Conservation (phyloP, 2,797 vertebrate species). For the Enteromius radiatus region DNA sequence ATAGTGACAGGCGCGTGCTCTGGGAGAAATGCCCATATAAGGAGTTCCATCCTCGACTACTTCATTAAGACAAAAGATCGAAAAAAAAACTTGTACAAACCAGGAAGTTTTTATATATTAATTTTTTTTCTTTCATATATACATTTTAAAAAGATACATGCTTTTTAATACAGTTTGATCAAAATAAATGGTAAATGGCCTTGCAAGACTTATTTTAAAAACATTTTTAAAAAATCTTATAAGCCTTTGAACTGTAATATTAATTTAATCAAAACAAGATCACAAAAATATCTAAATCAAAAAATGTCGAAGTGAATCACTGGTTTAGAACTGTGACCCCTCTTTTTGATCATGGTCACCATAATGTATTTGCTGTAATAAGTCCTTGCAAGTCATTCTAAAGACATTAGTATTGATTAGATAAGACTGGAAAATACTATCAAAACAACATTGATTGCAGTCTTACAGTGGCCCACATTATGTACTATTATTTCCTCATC, state of each 20-base stretch:
- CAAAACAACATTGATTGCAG: slow-evolving; percentile 38
- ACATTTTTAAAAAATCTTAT: too few relatives aligned
- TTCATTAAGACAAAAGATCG: too few relatives aligned
- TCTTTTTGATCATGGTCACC: slow-evolving; percentile 32
- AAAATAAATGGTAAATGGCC: too few relatives aligned
- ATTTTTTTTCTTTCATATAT: too few relatives aligned
- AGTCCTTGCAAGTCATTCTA: slow-evolving; percentile 7
- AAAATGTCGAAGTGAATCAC: background rate
- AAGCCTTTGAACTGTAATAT: background rate
- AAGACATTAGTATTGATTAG: slow-evolving; percentile 25
- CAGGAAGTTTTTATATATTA: too few relatives aligned
- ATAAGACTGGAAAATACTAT: slow-evolving; percentile 29
- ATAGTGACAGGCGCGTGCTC: too few relatives aligned
- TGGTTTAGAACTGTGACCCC: background rate
- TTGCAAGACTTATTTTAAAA: too few relatives aligned
- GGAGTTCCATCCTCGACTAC: too few relatives aligned
- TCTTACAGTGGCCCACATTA: slow-evolving; percentile 5
- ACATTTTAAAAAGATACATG: too few relatives aligned
- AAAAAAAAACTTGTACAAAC: too few relatives aligned
- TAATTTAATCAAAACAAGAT: background rate
- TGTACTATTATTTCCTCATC: slow-evolving; percentile 30
- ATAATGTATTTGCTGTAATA: slow-evolving; percentile 10
- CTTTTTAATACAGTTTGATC: too few relatives aligned
- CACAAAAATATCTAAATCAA: background rate
- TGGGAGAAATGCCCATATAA: too few relatives aligned